These are phyloP conservation scores for Baccha elongata DNA, from an alignment of 2,888 invertebrate species.

Conservation along the genomic window DNA sequence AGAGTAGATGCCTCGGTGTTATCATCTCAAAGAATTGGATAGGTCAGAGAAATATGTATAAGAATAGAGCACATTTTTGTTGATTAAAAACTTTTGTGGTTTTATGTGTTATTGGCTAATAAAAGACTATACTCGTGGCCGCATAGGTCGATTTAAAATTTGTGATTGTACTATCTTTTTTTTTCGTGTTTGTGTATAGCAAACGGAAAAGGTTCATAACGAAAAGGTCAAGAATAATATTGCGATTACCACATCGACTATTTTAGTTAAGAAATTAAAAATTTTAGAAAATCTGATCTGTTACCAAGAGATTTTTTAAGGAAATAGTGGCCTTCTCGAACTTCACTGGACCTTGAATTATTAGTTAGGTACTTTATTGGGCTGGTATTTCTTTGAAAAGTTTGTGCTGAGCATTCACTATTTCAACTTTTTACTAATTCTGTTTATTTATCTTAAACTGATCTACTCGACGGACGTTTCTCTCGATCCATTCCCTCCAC, in stretches of 20 bases:
- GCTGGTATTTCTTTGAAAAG: too few species aligned
- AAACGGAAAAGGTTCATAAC: background rate
- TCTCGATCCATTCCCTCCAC: too few species aligned
- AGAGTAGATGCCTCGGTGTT: background rate
- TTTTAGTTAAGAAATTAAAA: background rate
- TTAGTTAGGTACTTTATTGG: too few species aligned
- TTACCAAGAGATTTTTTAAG: background rate
- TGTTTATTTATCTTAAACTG: too few species aligned
- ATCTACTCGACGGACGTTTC: too few species aligned
- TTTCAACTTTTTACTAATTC: too few species aligned
- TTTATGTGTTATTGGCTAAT: background rate
- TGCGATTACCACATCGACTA: background rate
- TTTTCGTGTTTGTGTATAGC: background rate
- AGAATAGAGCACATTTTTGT: background rate
- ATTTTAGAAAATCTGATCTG: background rate
- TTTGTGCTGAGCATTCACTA: too few species aligned
- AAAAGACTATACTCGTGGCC: slow-evolving; percentile 8
- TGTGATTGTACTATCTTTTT: background rate
- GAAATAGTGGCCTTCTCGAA: too few species aligned
- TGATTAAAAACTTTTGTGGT: too few species aligned
- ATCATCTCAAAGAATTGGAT: slow-evolving; percentile 16
- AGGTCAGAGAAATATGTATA: slow-evolving; percentile 21
- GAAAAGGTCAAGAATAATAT: background rate
- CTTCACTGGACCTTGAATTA: too few species aligned
- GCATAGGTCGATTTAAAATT: background rate